A percentile compares a stretch with the other conserved stretches of the same genome.
Conservation (phyloP, 2,888 invertebrate genomes). For the Apamea monoglypha region DNA sequence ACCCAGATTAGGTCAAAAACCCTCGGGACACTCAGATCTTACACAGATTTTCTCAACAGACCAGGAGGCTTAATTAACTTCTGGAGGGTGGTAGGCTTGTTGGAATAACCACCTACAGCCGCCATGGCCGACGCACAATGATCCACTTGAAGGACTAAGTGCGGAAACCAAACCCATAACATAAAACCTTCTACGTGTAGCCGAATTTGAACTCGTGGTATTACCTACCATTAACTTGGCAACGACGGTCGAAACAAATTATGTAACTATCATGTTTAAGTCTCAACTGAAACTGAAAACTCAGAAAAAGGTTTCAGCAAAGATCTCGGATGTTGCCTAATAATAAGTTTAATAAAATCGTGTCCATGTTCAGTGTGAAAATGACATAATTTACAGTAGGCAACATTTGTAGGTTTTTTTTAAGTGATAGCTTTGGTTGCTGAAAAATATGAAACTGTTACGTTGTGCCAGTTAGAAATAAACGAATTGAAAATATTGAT, state of each 20-base stretch:
- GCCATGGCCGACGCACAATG: too few species aligned
- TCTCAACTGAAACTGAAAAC: too few species aligned
- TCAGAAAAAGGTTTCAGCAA: not conserved
- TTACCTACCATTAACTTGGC: not conserved
- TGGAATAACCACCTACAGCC: too few species aligned
- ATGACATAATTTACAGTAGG: not conserved
- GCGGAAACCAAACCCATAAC: too few species aligned
- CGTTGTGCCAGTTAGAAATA: not conserved
- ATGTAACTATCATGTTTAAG: not conserved
- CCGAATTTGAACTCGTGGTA: not conserved
- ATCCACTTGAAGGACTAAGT: too few species aligned
- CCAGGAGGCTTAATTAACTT: too few species aligned
- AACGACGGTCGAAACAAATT: not conserved
- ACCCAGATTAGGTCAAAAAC: too few species aligned
- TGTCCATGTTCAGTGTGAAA: not conserved
- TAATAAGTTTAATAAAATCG: not conserved
- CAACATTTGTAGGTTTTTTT: not conserved
- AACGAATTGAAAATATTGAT: not conserved
- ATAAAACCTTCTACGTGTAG: not conserved
- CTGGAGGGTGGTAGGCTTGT: too few species aligned
- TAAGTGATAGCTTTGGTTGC: not conserved
- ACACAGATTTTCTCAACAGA: too few species aligned
- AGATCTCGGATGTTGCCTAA: not conserved
- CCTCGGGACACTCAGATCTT: too few species aligned
- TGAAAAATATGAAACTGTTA: not conserved